Conservation (phyloP, 2,888 invertebrate genomes). For the Spisula subtruncata region DNA sequence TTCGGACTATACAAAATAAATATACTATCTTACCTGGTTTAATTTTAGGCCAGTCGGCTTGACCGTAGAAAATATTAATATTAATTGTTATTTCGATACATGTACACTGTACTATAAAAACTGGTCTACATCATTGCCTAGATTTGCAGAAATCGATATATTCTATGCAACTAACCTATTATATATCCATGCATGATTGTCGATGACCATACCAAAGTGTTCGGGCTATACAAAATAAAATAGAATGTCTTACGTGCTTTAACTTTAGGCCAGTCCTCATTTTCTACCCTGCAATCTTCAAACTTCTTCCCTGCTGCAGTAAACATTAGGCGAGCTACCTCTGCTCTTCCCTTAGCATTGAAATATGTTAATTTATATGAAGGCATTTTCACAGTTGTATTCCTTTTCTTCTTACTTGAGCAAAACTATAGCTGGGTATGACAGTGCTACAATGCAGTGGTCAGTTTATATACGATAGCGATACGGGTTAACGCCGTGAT, state of each 20-base stretch:
- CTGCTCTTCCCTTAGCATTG: background rate
- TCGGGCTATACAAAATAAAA: background rate
- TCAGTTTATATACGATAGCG: background rate
- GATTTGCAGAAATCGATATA: background rate
- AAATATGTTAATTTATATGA: constrained; percentile 34
- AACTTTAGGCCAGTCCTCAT: background rate
- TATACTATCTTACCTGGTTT: too few relatives aligned
- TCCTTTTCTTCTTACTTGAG: background rate
- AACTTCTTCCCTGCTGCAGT: constrained; percentile 14
- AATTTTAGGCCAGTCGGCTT: too few relatives aligned
- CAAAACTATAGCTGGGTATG: background rate
- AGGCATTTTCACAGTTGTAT: constrained; percentile 42
- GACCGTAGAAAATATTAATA: too few relatives aligned
- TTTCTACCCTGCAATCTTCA: background rate
- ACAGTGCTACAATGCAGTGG: background rate
- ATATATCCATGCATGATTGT: too few relatives aligned
- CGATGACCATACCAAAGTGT: too few relatives aligned
- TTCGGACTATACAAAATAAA: too few relatives aligned
- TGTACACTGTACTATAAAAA: background rate
- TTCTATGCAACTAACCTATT: background rate
- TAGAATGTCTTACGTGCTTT: background rate
- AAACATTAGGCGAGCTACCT: constrained; percentile 5
- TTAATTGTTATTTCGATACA: too few relatives aligned
- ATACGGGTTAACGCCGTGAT: background rate
- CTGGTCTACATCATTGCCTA: background rate